These are phyloP conservation scores for Leptinotarsa rubiginosa DNA, from an alignment of 2,888 invertebrate species.

Conservation along the genomic window DNA sequence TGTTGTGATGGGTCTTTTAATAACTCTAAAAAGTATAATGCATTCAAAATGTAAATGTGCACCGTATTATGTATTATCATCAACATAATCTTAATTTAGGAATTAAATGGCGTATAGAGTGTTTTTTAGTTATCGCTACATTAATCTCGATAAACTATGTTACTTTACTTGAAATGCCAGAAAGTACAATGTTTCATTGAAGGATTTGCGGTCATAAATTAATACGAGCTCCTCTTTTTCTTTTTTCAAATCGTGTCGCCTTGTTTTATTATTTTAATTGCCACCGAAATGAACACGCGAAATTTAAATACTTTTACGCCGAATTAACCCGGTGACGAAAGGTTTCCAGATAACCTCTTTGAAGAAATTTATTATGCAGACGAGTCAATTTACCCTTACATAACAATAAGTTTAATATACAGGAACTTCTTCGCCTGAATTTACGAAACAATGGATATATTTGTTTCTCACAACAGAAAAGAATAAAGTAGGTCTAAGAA, in stretches of 20 bases:
- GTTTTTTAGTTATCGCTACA: slow-evolving; percentile 45
- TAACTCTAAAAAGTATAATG: slow-evolving; percentile 20
- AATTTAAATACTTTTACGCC: slow-evolving; percentile 46
- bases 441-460: no score
- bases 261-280: slow-evolving; percentile 39
- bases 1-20: slow-evolving; percentile 15
- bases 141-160: slow-evolving; percentile 43
- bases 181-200: slow-evolving; percentile 32
- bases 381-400: slow-evolving; percentile 12
- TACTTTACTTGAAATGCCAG: slow-evolving; percentile 37
- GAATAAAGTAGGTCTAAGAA: no score
- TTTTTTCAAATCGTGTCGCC: slow-evolving; percentile 35
- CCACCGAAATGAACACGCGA: slow-evolving; percentile 42
- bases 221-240: slow-evolving; percentile 16
- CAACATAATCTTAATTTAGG: slow-evolving; percentile 40
- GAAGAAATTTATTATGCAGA: slow-evolving; percentile 37
- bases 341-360: slow-evolving; percentile 37
- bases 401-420: neutral
- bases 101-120: slow-evolving; percentile 45
- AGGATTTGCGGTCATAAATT: slow-evolving; percentile 32
- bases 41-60: slow-evolving; percentile 35
- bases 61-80: slow-evolving; percentile 33
- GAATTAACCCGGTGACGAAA: slow-evolving; percentile 43
- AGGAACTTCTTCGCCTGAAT: no score
- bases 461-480: no score